Base-by-base conservation (phyloP, 2,113 vertebrate genomes). In the Pangasianodon hypophthalmus region DNA sequence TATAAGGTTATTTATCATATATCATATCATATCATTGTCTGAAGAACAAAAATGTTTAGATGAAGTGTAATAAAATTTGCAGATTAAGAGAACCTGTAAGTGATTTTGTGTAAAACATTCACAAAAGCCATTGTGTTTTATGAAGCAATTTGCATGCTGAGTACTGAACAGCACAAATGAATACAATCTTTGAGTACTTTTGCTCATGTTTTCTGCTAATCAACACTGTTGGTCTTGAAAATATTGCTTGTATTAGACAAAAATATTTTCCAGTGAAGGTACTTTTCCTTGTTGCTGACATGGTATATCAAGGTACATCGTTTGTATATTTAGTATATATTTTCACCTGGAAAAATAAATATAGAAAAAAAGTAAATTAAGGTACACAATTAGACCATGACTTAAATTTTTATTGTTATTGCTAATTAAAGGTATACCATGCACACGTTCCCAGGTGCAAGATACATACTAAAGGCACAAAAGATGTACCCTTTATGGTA, bases 121-220 rank as follows among this genome's bases (percentile, higher is more conserved):
- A 73, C 6, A 71, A 71, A 71, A 7, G n/a, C 13, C 21, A 48
- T 2, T 69, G 29, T 14, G 10, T 37, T 75, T 44, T 26, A 26
- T 46, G n/a, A 5, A 41, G 5, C 41, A 75, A 44, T 44, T 8
- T 81, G 32, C 50, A 54, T 19, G 32, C 16, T 82, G 79, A 54
- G 16, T 54, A 81, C 46, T 81, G 26, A 81, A n/a, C 77, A 81
- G 26, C 32, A 81, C 48, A 81, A 81, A 81, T 32, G 16, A 80
- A 5, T 50, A 50, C 26, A 79, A n/a, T n/a, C 3, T 52, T n/a
- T 54, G 14, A 81, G 79, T 32, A 80, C 4, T 29, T 80, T 18
- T 79, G 75, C 46, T 48, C 41, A 41, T 79, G 44, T 77, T 50
- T 80, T 80, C 46, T 46, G 4, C 18, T 48, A 50, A 32, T 54